Evolutionary conservation across 2,888 invertebrate genomes (phyloP).

Genomic region (Drosophila suboccidentalis): DNA sequence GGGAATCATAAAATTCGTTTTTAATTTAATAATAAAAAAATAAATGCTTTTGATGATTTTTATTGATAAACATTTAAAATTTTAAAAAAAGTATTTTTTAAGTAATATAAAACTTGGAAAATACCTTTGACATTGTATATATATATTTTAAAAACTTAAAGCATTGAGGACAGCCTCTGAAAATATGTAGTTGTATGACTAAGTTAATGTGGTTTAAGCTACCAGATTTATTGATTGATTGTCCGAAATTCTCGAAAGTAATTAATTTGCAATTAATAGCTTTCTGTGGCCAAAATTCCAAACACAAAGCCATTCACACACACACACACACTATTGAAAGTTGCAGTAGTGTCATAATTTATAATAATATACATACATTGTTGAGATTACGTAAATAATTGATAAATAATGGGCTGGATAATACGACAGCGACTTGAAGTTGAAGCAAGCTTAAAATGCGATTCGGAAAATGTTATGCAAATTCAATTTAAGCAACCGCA

Average conservation of each 20-base stretch:
- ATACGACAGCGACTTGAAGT: background rate
- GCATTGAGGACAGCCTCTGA: no score
- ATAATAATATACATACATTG: constrained; percentile 14
- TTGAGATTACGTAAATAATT: constrained; percentile 50
- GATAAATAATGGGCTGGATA: constrained; percentile 31
- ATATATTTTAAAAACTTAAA: no score
- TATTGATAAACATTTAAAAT: no score
- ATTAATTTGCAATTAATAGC: constrained; percentile 45
- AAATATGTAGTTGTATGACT: background rate
- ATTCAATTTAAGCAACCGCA: constrained; percentile 50
- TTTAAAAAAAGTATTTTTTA: no score
- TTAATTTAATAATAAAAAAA: no score
- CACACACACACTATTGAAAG: constrained; percentile 5
- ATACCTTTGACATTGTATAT: no score
- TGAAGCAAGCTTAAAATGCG: constrained; percentile 7
- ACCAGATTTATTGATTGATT: constrained; percentile 38
- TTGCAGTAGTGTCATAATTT: constrained; percentile 18
- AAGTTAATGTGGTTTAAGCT: constrained; percentile 5
- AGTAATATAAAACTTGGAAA: no score
- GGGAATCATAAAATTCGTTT: no score
- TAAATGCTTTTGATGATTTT: no score
- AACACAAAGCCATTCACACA: constrained; percentile 27
- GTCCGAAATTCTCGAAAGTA: constrained; percentile 10
- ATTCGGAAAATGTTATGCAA: constrained; percentile 51
- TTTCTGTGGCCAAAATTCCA: constrained; percentile 20